Evolutionary conservation across 2,888 invertebrate species (phyloP), one percentile per base, ranked within the genome.

Genomic region (Tridacna gigas): DNA sequence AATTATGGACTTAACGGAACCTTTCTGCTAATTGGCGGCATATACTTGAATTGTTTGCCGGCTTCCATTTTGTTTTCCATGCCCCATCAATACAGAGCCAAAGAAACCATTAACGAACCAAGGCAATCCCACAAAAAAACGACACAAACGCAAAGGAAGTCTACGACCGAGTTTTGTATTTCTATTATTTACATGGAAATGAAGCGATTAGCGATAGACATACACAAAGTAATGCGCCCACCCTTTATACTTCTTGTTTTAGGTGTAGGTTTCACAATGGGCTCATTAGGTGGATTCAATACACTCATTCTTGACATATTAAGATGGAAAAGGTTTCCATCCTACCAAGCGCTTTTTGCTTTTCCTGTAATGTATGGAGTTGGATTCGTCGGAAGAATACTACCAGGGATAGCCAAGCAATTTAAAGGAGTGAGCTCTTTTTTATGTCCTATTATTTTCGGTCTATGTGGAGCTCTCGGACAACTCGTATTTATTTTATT

Each of bases 1-100:
- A 67, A 2, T 7, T 67, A 67, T n/a, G 67, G 67, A 7, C 11
- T 67, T 2, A 67, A 67, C n/a, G 67, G 67, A 0, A 67, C 67
- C 0, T 45, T 67, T n/a, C 37, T 67, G 3, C 28, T 67, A 5
- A 37, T 67, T 5, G 67, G 67, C 18, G 67, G 67, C 2, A 18
- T 67, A 18, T 67, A 37, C 45, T 37, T 67, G 2, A 37, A 67
- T 45, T 67, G 45, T 45, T 45, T 67, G 15, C 67, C 67, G 28
- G 67, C 67, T 13, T 9, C 67, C 18, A 67, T 12, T 7, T 11
- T 67, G n/a, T 56, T 56, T n/a, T 3, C 56, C 18, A 56, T 56
- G 2, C 56, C n/a, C 2, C 20, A 56, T 20, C 18, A n/a, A 9
- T 5, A 56, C 56, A 37, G 37, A 37, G 15, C 13, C 13, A 63